phyloP scores from a whole-genome alignment of 2,797 vertebrate species.

The Gymnothorax javanicus region DNA sequence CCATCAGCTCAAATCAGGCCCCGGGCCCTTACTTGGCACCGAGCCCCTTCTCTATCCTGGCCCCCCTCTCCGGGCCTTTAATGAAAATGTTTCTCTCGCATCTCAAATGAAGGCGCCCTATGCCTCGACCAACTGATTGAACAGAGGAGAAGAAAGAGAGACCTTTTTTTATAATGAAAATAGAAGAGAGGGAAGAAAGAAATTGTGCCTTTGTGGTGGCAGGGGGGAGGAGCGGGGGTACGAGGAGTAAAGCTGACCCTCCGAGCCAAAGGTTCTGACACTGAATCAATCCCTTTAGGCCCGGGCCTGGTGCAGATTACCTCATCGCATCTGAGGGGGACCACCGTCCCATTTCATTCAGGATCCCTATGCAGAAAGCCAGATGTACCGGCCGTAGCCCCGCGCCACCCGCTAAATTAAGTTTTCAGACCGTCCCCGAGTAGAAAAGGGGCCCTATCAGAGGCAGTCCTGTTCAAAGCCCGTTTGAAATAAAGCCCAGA shows the following conservation, averaged over 20 bases:
- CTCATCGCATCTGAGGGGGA: conserved; percentile 88
- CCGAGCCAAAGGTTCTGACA: conserved; percentile 95
- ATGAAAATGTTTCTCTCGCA: conserved; percentile 93
- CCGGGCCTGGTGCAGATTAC: conserved; percentile 92
- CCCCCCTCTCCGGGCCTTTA: conserved; percentile 65
- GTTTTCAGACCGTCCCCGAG: conserved; percentile 77
- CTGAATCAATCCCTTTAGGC: conserved; percentile 98
- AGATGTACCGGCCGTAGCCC: conserved; percentile 78
- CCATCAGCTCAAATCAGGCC: conserved; percentile 11
- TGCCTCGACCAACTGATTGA: conserved; percentile 77
- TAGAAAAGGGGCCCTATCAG: conserved; percentile 71
- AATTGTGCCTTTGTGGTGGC: conserved; percentile 84
- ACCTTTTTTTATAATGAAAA: conserved; percentile 39
- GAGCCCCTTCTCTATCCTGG: background rate
- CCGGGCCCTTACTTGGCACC: background rate
- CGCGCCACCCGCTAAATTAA: conserved; percentile 83
- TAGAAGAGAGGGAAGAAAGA: conserved; percentile 62
- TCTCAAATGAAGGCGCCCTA: conserved; percentile 69
- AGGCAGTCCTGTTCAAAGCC: conserved; percentile 69
- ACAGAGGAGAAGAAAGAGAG: conserved; percentile 74
- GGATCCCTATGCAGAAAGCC: conserved; percentile 76
- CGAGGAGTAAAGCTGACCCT: conserved; percentile 90
- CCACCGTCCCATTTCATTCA: conserved; percentile 79
- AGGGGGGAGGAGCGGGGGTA: conserved; percentile 56
- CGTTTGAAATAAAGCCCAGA: conserved; percentile 60